Evolutionary conservation across 2,888 invertebrate genomes (phyloP).

Genomic region (Volucella inanis): DNA sequence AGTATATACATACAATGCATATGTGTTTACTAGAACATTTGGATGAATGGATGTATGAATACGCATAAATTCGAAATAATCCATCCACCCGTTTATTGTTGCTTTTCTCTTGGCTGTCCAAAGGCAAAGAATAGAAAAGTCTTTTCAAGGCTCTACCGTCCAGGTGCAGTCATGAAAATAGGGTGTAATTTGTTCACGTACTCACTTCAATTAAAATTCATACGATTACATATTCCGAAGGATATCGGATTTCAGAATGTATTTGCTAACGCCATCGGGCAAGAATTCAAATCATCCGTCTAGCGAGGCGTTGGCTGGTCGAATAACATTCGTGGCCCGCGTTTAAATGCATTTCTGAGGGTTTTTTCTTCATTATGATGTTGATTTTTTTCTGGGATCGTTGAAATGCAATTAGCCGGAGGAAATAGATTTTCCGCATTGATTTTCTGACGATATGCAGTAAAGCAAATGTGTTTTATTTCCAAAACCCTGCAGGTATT

Average conservation of each 20-base stretch:
- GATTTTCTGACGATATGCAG: slow-evolving; percentile 51
- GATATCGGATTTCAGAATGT: slow-evolving; percentile 71
- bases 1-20: no score
- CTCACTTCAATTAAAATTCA: slow-evolving; percentile 73
- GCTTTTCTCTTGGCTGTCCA: not conserved
- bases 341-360: slow-evolving; percentile 36
- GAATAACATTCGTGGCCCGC: slow-evolving; percentile 10
- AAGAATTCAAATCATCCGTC: slow-evolving; percentile 30
- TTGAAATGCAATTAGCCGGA: slow-evolving; percentile 76
- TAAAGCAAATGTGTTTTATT: not conserved
- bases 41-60: not conserved
- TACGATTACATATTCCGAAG: slow-evolving; percentile 57
- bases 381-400: slow-evolving; percentile 42
- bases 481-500: not conserved
- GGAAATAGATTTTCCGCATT: slow-evolving; percentile 73
- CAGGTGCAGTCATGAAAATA: slow-evolving; percentile 68
- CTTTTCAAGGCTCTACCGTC: slow-evolving; percentile 38
- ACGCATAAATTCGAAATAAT: not conserved
- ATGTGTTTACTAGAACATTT: not conserved
- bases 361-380: slow-evolving; percentile 26
- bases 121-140: slow-evolving; percentile 34
- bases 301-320: slow-evolving; percentile 38
- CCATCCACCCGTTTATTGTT: slow-evolving; percentile 32
- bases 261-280: slow-evolving; percentile 64
- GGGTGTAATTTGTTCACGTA: slow-evolving; percentile 73